Evolutionary conservation across 2,797 vertebrate species (phyloP).

Genomic region (Ibycter americanus): DNA sequence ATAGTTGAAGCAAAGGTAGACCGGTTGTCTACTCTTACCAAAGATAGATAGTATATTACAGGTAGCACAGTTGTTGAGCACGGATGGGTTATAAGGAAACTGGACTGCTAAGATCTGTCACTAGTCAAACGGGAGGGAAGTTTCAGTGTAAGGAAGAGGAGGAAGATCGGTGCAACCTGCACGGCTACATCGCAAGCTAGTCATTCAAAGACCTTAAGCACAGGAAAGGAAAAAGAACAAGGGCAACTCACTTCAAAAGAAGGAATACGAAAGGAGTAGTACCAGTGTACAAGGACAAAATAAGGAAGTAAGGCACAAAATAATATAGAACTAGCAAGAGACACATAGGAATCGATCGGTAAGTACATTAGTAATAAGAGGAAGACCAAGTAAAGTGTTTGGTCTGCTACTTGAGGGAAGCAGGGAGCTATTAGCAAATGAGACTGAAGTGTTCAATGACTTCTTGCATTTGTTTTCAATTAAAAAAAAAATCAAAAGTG

Average conservation of each 20-base stretch:
- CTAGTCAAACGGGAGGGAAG: not conserved
- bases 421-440: conserved; percentile 66
- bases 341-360: not conserved
- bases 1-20: not conserved
- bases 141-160: not conserved
- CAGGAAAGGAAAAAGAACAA: not conserved
- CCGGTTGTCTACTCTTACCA: too few species aligned
- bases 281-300: not conserved
- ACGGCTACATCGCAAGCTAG: not conserved
- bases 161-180: not conserved
- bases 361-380: not conserved
- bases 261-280: not conserved
- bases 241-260: not conserved
- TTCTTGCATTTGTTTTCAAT: conserved; percentile 59
- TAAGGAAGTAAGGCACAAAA: not conserved
- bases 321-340: not conserved
- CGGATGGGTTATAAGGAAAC: not conserved
- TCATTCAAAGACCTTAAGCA: not conserved
- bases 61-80: not conserved
- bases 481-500: conserved; percentile 45
- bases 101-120: not conserved
- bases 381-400: not conserved
- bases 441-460: conserved; percentile 64
- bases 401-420: conserved; percentile 56
- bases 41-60: not conserved